A percentile compares a stretch with the other conserved stretches of the same genome.
Conservation (phyloP, 30 jellyfish, hydroid and myxozoan species). For the Morbakka virulenta region DNA sequence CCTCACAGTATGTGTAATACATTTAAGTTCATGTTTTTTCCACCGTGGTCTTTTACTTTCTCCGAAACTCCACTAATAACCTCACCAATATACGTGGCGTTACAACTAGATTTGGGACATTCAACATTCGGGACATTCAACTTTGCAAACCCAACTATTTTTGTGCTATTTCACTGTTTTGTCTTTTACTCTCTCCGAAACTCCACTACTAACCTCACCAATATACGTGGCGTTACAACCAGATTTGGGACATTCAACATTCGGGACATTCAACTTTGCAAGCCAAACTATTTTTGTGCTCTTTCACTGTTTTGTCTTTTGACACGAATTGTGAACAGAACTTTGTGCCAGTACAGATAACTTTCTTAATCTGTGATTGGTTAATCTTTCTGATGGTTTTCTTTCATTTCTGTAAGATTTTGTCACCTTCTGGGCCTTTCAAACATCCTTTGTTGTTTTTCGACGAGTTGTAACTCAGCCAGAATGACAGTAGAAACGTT, state of each 20-base stretch:
- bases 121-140: not conserved
- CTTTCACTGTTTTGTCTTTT: not conserved
- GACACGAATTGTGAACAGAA: not conserved
- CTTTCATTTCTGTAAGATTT: not conserved
- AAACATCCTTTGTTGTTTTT: not conserved
- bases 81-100: not conserved
- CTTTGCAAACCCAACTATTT: not conserved
- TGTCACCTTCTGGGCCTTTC: not conserved
- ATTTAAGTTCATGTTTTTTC: not conserved
- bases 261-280: not conserved
- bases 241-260: too few species aligned
- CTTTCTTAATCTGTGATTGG: not conserved
- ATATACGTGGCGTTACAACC: not conserved
- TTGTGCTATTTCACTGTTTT: not conserved
- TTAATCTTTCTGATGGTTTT: not conserved
- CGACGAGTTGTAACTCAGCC: not conserved
- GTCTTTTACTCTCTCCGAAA: not conserved
- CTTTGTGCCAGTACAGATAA: slow-evolving; percentile 18
- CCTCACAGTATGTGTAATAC: slow-evolving; percentile 3
- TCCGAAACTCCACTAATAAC: not conserved
- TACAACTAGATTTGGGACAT: too few species aligned
- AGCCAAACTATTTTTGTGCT: not conserved
- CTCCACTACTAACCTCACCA: not conserved
- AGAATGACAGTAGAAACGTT: not conserved
- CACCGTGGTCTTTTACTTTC: not conserved